Conservation (phyloP, 1,140 invertebrate species). For the Dinoponera quadriceps region DNA sequence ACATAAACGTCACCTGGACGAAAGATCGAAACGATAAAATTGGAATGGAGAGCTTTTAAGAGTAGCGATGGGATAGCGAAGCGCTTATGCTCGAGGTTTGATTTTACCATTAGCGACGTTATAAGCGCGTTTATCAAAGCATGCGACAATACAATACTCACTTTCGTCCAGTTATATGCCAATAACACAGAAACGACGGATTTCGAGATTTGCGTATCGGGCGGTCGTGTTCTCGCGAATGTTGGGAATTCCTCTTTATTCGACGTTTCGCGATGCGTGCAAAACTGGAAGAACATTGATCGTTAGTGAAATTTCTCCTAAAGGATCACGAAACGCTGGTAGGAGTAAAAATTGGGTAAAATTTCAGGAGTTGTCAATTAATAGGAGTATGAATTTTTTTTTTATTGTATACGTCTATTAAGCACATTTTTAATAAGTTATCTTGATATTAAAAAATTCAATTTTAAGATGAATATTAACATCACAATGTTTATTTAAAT, state of each 20-base stretch:
- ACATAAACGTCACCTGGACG: constrained; percentile 90
- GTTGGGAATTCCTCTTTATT: constrained; percentile 96
- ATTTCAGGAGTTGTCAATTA: no score
- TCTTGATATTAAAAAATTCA: no score
- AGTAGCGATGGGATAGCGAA: no score
- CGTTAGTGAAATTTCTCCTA: not conserved
- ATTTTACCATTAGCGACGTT: not conserved
- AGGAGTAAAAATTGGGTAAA: no score
- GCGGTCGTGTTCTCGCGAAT: constrained; percentile 96
- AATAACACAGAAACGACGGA: constrained; percentile 93
- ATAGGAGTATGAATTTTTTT: no score
- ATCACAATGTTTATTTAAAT: no score
- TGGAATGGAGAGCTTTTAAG: no score
- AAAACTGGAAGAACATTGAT: constrained; percentile 88
- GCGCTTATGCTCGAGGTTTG: not conserved
- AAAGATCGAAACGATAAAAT: not conserved
- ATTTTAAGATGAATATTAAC: no score
- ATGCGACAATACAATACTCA: constrained; percentile 82
- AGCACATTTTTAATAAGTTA: no score
- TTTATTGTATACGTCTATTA: no score
- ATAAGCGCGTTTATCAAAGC: not conserved
- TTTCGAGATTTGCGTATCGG: constrained; percentile 96
- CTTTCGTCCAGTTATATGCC: constrained; percentile 93
- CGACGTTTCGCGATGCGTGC: constrained; percentile 93
- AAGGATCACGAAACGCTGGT: no score